Base-by-base conservation (phyloP, 2,113 vertebrate species). In the Plecotus auritus region DNA sequence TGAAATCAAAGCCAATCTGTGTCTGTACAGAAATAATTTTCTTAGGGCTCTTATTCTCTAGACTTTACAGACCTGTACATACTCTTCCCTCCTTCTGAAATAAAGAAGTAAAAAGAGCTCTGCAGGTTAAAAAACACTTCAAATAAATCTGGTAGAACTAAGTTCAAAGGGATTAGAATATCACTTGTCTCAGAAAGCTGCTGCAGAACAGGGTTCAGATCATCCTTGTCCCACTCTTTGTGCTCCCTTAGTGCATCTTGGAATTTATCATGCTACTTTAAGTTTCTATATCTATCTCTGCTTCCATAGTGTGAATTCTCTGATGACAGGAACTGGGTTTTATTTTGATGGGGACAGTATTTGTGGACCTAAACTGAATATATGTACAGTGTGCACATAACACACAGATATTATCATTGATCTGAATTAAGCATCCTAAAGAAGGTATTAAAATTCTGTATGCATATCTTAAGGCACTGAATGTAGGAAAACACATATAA, bases 1-100 rank as follows among this genome's bases (percentile, higher is more conserved):
- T 94, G 93, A 97, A 95, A 85, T 92, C 94, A 95, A 96, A 96
- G 91, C 88, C 93, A 96, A 97, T 97, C 96, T 96, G 97, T 97
- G 95, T 95, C 96, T 91, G 90, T 80, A 95, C 95, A 94, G 91
- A 97, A 97, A 97, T 95, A 97, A 88, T 89, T 90, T 95, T 92
- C 95, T 94, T 45, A 86, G 83, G 93, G 77, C 90, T 97, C 85
- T 95, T 85, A 92, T 96, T 95, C 96, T 97, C 94, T 91, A 94
- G 95, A 80, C 54, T 85, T 40, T 86, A 85, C 73, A 96, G 74
- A 94, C 74, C 88, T 94, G 64, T 64, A 91, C 47, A 87, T 70
- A 85, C 40, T 86, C 69, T 89, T 84, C 74, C 76, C 66, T 83
- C 69, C 32, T 64, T 32, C 74, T 47, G 47, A 82, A 37, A 90